phyloP scores from a whole-genome alignment of 37 sponge, comb jelly and placozoan species.

The Diacarnus erythraeanus region DNA sequence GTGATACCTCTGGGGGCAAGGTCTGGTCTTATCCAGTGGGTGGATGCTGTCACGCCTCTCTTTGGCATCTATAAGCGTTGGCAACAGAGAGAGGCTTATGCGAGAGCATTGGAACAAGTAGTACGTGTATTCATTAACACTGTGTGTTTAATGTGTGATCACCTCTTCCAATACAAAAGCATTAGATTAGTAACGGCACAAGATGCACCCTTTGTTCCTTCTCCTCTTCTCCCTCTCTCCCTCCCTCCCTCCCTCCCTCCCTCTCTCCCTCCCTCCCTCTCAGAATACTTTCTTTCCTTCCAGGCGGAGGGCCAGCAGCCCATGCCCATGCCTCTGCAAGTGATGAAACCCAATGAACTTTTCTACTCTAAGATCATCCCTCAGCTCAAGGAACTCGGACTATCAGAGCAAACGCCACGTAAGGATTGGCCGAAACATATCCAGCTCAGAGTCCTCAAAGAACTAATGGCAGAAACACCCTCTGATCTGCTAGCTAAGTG shows the following conservation, averaged over 20 bases:
- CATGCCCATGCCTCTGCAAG: conserved; percentile 50
- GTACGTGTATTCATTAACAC: too few species aligned
- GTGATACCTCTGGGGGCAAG: conserved; percentile 95
- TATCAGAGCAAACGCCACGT: conserved; percentile 75
- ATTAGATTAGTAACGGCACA: too few species aligned
- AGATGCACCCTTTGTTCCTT: too few species aligned
- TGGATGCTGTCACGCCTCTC: conserved; percentile 90
- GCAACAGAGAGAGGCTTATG: conserved; percentile 93
- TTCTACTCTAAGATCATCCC: conserved; percentile 92
- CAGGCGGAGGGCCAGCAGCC: conserved; percentile 62
- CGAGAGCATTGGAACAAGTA: conserved; percentile 73
- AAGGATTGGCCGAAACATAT: conserved; percentile 90
- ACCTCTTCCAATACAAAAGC: too few species aligned
- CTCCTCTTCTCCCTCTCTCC: too few species aligned
- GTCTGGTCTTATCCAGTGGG: conserved; percentile 99
- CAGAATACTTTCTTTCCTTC: too few species aligned
- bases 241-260: too few species aligned
- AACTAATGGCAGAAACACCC: conserved; percentile 91
- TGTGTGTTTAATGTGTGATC: too few species aligned
- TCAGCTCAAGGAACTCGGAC: conserved; percentile 78
- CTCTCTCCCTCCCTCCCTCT: too few species aligned
- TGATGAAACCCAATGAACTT: conserved; percentile 85
- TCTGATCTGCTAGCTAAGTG: conserved; percentile 82
- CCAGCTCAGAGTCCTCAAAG: conserved; percentile 83
- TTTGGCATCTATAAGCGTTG: conserved; percentile 98